phyloP scores from a whole-genome alignment of 2,888 invertebrate species.

The Blastobasis lacticolella region DNA sequence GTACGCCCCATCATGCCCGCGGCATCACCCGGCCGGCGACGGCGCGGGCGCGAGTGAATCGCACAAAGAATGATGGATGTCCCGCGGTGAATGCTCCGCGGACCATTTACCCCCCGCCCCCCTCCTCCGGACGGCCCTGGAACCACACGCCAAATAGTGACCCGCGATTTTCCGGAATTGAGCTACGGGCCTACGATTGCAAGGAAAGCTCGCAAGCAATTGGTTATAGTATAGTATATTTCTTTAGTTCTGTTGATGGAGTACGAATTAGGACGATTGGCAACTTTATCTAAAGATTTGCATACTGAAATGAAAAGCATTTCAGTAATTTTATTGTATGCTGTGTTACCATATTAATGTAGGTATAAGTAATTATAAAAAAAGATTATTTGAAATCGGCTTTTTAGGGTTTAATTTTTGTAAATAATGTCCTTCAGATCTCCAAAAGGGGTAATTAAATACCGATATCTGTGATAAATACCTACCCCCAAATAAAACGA shows the following conservation, averaged over 20 bases:
- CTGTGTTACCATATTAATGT: too few species aligned
- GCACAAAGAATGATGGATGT: slow-evolving; percentile 14
- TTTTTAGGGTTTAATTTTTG: too few species aligned
- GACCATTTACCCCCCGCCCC: slow-evolving; percentile 3
- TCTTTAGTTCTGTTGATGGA: background rate
- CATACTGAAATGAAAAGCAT: too few species aligned
- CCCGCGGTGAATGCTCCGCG: slow-evolving; percentile 1
- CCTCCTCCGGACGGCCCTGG: background rate
- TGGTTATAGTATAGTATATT: background rate
- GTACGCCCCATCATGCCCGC: background rate
- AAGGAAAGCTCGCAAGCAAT: background rate
- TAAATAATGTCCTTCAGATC: too few species aligned
- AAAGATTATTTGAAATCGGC: too few species aligned
- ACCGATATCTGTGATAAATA: too few species aligned
- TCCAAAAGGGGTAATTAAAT: too few species aligned
- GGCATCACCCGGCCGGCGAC: background rate
- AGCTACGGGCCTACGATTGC: background rate
- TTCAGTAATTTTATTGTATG: too few species aligned
- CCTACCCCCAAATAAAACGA: too few species aligned
- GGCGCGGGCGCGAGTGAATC: background rate
- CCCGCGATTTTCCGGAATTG: too few species aligned
- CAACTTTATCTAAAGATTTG: background rate
- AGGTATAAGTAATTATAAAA: too few species aligned
- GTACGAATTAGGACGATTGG: background rate
- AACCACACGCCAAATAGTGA: too few species aligned